A percentile compares a stretch with the other conserved stretches of the same genome.
These are phyloP conservation scores for Lasaia peninsularis DNA, from an alignment of 1,140 invertebrate species.

Conservation along the genomic window DNA sequence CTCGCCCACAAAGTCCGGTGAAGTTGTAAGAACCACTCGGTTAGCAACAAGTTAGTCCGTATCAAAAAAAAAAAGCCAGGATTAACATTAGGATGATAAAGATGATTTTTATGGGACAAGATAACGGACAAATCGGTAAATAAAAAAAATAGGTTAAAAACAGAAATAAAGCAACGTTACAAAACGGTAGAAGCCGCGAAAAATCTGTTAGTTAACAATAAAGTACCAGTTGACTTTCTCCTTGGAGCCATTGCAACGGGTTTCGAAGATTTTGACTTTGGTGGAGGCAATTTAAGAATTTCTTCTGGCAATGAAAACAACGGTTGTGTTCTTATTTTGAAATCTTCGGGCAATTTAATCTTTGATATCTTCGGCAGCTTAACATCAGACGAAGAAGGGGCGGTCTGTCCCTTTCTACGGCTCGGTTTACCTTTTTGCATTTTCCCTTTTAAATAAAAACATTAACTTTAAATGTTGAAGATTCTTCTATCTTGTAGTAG, in stretches of 20 bases:
- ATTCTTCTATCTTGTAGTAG: too few species aligned
- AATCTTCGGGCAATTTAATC: slow-evolving; percentile 73
- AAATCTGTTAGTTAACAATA: too few species aligned
- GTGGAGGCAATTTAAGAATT: slow-evolving; percentile 61
- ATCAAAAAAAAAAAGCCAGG: too few species aligned
- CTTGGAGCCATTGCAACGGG: slow-evolving; percentile 17
- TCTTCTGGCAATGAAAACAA: slow-evolving; percentile 77
- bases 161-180: too few species aligned
- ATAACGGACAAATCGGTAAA: too few species aligned
- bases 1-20: too few species aligned
- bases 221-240: slow-evolving; percentile 47
- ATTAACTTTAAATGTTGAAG: slow-evolving; percentile 1
- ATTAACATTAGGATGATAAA: too few species aligned
- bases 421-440: slow-evolving; percentile 44
- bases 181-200: too few species aligned
- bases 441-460: slow-evolving; percentile 20
- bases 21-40: too few species aligned
- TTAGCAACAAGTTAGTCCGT: too few species aligned
- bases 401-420: slow-evolving; percentile 44
- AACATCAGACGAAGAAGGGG: slow-evolving; percentile 43
- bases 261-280: slow-evolving; percentile 43
- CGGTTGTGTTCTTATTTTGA: slow-evolving; percentile 71
- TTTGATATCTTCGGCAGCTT: slow-evolving; percentile 68
- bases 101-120: too few species aligned
- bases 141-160: too few species aligned